These are phyloP conservation scores for Hippocampus barbouri DNA, from an alignment of 2,113 vertebrate species.

Conservation along the genomic window DNA sequence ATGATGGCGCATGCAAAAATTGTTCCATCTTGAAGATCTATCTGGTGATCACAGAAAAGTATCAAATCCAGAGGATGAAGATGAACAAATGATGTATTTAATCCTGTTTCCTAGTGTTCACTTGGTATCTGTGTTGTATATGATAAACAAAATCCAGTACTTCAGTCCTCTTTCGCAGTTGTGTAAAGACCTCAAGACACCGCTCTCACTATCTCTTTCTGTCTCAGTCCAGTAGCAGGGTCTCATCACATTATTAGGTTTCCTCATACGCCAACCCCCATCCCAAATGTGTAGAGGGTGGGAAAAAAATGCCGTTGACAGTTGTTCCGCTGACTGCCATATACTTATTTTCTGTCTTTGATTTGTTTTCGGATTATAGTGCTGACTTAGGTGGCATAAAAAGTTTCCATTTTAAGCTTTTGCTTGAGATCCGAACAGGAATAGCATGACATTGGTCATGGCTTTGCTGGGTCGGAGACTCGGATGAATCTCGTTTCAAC, in stretches of 20 bases:
- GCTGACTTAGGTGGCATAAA: background rate
- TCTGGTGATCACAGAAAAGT: background rate
- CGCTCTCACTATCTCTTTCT: background rate
- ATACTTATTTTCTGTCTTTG: background rate
- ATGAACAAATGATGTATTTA: background rate
- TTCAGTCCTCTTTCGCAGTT: conserved; percentile 19
- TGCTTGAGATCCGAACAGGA: conserved; percentile 8
- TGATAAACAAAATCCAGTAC: background rate
- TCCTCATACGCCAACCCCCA: conserved; percentile 13
- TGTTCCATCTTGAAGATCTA: conserved; percentile 10
- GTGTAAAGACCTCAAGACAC: conserved; percentile 16
- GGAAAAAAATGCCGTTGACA: background rate
- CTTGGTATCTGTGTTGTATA: conserved; percentile 3
- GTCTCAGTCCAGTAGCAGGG: conserved; percentile 17
- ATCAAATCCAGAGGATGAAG: background rate
- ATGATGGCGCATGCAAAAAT: background rate
- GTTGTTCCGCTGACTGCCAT: conserved; percentile 9
- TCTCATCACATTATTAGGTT: conserved; percentile 22
- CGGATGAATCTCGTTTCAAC: conserved; percentile 5
- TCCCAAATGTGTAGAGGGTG: background rate
- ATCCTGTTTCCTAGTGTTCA: conserved; percentile 4
- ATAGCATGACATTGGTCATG: conserved; percentile 9
- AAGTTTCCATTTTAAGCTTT: no score
- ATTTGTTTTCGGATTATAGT: background rate
- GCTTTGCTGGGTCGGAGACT: background rate